These are phyloP conservation scores for Ormyrus nitidulus DNA, from an alignment of 2,888 invertebrate species.

Conservation along the genomic window DNA sequence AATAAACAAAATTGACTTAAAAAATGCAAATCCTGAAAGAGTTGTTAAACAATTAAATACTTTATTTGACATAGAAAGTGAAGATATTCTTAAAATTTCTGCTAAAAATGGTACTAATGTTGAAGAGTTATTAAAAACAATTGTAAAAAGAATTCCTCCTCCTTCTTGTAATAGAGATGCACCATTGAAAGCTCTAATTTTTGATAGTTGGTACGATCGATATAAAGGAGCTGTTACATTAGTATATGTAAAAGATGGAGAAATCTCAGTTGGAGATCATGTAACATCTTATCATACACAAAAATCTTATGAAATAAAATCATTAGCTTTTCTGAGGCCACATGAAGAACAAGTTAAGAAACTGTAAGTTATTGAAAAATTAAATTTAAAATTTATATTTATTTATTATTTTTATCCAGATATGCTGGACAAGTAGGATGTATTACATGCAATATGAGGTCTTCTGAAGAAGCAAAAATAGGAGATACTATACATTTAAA, in stretches of 20 bases:
- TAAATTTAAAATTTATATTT: not conserved
- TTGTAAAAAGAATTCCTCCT: slow-evolving; percentile 88
- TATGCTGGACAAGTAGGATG: slow-evolving; percentile 96
- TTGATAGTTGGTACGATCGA: slow-evolving; percentile 96
- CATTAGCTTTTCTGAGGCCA: slow-evolving; percentile 88
- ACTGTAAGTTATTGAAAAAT: slow-evolving; percentile 77
- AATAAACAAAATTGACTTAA: slow-evolving; percentile 97
- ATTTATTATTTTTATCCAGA: slow-evolving; percentile 68
- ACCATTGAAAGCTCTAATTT: slow-evolving; percentile 88
- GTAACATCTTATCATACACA: slow-evolving; percentile 84
- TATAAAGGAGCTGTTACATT: slow-evolving; percentile 89
- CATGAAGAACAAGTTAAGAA: slow-evolving; percentile 81
- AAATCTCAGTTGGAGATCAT: slow-evolving; percentile 83
- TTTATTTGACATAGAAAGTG: slow-evolving; percentile 87
- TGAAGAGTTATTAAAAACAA: slow-evolving; percentile 84
- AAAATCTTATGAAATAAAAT: slow-evolving; percentile 87
- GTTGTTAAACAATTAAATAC: slow-evolving; percentile 87
- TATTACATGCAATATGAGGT: slow-evolving; percentile 87
- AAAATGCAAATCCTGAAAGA: slow-evolving; percentile 90
- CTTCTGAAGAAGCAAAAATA: slow-evolving; percentile 83
- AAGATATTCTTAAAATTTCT: slow-evolving; percentile 87
- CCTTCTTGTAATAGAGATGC: slow-evolving; percentile 80
- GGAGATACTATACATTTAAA: slow-evolving; percentile 86
- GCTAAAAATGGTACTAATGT: slow-evolving; percentile 95
- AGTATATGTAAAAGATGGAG: slow-evolving; percentile 87